phyloP scores from a whole-genome alignment of 1,140 invertebrate genomes.

The Lamellibrachia luymesi region DNA sequence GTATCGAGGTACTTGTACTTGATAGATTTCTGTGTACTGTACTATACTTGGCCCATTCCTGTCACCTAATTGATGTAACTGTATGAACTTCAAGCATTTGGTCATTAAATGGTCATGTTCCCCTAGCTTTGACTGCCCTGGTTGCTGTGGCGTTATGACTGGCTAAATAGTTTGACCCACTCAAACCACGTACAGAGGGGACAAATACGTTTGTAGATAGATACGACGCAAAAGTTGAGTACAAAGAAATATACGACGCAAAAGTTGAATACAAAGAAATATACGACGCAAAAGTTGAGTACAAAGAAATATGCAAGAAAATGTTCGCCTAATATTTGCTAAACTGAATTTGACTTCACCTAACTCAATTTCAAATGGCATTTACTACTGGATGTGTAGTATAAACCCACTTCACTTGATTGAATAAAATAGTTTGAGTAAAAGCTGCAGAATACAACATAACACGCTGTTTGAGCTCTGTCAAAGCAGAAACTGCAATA shows the following conservation, averaged over 20 bases:
- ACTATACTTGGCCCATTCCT: not conserved
- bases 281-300: too few species aligned
- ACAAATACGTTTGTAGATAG: not conserved
- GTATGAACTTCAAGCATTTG: not conserved
- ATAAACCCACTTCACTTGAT: too few species aligned
- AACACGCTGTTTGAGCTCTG: too few species aligned
- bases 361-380: too few species aligned
- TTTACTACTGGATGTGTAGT: too few species aligned
- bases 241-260: not conserved
- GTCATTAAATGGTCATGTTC: not conserved
- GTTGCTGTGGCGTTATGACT: not conserved
- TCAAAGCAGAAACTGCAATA: too few species aligned
- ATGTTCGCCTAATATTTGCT: not conserved
- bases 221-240: too few species aligned
- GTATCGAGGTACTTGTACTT: not conserved
- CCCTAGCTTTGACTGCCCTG: not conserved
- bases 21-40: not conserved
- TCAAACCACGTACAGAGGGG: not conserved
- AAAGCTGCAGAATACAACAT: too few species aligned
- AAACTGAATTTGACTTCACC: too few species aligned
- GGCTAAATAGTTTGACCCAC: not conserved
- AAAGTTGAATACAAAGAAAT: too few species aligned
- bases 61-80: not conserved
- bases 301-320: not conserved
- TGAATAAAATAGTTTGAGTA: too few species aligned